Percentiles rank a stretch among this genome's conserved stretches.
Evolutionary conservation across 2,888 invertebrate genomes (phyloP).

Genomic region (Xestia xanthographa): DNA sequence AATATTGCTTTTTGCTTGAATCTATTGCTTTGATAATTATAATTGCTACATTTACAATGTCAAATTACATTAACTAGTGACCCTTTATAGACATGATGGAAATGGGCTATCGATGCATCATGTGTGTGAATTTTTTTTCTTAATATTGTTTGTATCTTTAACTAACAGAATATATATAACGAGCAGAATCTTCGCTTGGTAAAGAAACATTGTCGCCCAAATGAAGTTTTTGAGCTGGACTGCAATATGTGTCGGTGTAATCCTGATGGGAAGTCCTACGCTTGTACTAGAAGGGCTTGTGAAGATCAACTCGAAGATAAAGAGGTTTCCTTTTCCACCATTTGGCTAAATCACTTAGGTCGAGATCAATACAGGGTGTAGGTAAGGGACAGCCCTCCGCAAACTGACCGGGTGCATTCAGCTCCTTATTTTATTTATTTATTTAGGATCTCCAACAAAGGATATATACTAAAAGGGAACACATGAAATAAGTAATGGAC

Average conservation of each 20-base stretch:
- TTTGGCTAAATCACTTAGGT: not conserved
- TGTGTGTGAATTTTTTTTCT: not conserved
- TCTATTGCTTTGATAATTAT: not conserved
- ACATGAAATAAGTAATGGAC: too few relatives aligned
- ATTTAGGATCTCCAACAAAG: too few relatives aligned
- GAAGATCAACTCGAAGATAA: conserved; percentile 71
- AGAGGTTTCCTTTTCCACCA: conserved; percentile 69
- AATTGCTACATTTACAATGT: conserved; percentile 11
- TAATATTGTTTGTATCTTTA: not conserved
- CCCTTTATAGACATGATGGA: not conserved
- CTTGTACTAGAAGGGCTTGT: conserved; percentile 89
- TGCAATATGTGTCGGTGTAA: conserved; percentile 91
- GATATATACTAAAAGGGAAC: too few relatives aligned
- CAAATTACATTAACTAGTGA: not conserved
- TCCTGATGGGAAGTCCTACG: conserved; percentile 88
- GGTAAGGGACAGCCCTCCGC: too few relatives aligned
- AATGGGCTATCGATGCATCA: not conserved
- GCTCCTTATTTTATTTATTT: too few relatives aligned
- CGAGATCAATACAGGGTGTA: not conserved
- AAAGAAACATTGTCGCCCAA: conserved; percentile 84
- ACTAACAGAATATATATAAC: not conserved
- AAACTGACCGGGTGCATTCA: too few relatives aligned
- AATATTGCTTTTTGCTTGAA: conserved; percentile 6
- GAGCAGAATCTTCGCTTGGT: conserved; percentile 77
- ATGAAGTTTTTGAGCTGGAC: conserved; percentile 89